These are phyloP conservation scores for Ianthella basta DNA, from an alignment of 37 sponge, comb jelly and placozoan species.

Conservation along the genomic window DNA sequence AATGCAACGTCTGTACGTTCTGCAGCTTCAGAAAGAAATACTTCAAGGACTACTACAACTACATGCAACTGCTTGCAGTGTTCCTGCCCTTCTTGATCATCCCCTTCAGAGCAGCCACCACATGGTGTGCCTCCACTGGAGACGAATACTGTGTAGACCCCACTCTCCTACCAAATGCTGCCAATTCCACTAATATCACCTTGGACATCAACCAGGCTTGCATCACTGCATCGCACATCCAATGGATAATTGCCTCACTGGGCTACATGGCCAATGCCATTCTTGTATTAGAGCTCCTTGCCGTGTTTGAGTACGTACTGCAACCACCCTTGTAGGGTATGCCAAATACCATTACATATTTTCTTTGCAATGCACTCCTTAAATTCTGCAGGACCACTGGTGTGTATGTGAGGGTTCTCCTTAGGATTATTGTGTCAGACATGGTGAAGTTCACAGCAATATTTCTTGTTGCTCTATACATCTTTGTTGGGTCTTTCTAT, in stretches of 20 bases:
- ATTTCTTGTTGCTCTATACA: not conserved
- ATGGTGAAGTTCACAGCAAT: constrained; percentile 8
- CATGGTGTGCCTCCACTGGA: not conserved
- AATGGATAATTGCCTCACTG: not conserved
- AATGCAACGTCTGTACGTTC: too few species aligned
- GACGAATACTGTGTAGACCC: not conserved
- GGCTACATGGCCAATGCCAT: constrained; percentile 6
- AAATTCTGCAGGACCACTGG: constrained; percentile 3
- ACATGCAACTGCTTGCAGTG: not conserved
- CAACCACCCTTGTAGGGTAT: too few species aligned
- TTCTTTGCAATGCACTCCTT: too few species aligned
- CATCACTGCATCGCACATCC: not conserved
- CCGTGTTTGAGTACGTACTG: too few species aligned
- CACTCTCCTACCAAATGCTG: not conserved
- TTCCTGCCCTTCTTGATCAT: not conserved
- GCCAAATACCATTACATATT: too few species aligned
- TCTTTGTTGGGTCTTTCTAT: constrained; percentile 14
- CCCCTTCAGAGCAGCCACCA: not conserved
- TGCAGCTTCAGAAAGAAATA: not conserved
- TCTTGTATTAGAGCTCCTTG: not conserved
- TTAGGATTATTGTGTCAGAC: constrained; percentile 15
- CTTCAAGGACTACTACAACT: not conserved
- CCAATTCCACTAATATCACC: not conserved
- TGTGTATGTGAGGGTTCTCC: constrained; percentile 8
- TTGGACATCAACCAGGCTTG: not conserved